These are phyloP conservation scores for Cheilosia vulpina DNA, from an alignment of 2,888 invertebrate species.

Conservation along the genomic window DNA sequence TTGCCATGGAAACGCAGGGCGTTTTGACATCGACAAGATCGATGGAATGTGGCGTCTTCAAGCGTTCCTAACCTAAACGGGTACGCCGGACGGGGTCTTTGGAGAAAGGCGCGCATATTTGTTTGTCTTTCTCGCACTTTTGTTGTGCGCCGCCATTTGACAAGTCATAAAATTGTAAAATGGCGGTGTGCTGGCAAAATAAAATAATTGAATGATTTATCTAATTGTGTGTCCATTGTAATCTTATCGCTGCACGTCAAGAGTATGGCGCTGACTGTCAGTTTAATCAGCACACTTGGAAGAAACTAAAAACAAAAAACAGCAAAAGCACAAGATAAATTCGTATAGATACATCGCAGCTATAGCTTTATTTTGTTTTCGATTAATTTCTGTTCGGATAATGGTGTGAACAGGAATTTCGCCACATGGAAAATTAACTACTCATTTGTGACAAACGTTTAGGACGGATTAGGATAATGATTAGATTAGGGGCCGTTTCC, in stretches of 20 bases:
- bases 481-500: neutral
- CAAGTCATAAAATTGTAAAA: neutral
- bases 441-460: neutral
- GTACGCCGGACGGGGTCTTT: too few relatives aligned
- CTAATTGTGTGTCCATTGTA: constrained; percentile 30
- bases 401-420: constrained; percentile 4
- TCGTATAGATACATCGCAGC: too few relatives aligned
- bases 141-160: neutral
- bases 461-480: constrained; percentile 3
- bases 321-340: constrained; percentile 18
- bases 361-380: neutral
- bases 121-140: neutral
- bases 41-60: neutral
- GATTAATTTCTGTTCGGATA: constrained; percentile 1
- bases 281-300: constrained; percentile 24
- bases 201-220: constrained; percentile 28
- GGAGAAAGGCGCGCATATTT: neutral
- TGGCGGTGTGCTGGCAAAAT: neutral
- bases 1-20: neutral
- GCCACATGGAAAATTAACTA: neutral
- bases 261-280: constrained; percentile 64
- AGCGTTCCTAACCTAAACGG: too few relatives aligned
- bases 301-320: constrained; percentile 20
- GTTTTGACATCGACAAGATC: constrained; percentile 31
- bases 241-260: constrained; percentile 60